phyloP scores from a whole-genome alignment of 2,797 vertebrate species.

The Hylomyscus alleni region DNA sequence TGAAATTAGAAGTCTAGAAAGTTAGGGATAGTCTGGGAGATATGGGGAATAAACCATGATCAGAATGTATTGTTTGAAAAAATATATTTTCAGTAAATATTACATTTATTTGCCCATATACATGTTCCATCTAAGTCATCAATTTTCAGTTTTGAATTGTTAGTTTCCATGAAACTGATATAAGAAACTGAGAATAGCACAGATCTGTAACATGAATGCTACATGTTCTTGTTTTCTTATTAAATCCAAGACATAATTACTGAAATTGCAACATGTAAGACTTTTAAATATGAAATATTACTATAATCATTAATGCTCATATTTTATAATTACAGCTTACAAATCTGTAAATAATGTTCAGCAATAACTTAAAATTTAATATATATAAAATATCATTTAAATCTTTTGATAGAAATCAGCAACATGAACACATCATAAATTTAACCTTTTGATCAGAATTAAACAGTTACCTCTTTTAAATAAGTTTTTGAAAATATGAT shows the following conservation, averaged over 20 bases:
- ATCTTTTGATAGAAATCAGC: neutral
- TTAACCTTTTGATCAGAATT: slow-evolving; percentile 35
- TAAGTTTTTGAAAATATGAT: neutral
- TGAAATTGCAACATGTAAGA: slow-evolving; percentile 19
- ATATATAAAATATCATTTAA: neutral
- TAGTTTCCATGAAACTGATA: neutral
- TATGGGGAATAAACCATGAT: neutral
- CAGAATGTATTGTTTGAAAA: neutral
- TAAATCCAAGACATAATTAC: neutral
- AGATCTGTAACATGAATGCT: neutral
- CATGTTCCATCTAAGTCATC: neutral
- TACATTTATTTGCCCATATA: neutral
- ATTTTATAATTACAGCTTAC: neutral
- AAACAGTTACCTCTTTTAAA: neutral
- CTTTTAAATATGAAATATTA: neutral
- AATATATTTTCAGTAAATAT: neutral
- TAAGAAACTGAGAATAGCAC: neutral
- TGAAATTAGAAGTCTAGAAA: neutral
- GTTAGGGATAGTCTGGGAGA: neutral
- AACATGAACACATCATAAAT: neutral
- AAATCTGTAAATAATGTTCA: neutral
- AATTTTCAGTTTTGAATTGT: neutral
- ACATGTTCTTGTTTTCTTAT: neutral
- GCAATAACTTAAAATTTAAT: neutral
- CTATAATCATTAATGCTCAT: neutral